These are phyloP conservation scores for Lycopodina hypogea DNA, from an alignment of 37 sponge, comb jelly and placozoan genomes.

Conservation along the genomic window DNA sequence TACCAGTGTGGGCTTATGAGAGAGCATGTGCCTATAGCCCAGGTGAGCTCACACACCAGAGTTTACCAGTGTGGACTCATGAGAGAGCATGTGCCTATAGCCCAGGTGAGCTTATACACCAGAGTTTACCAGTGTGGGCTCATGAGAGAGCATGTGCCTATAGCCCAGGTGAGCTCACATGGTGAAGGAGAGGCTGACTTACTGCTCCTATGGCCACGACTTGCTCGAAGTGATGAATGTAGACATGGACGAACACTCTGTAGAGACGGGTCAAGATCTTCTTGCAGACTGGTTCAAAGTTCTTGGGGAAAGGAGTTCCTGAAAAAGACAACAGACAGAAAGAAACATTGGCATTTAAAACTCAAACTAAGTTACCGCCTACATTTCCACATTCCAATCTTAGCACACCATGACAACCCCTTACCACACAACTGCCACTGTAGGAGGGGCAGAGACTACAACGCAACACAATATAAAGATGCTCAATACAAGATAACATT, in stretches of 20 bases:
- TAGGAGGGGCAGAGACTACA: no score
- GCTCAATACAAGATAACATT: no score
- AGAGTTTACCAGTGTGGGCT: no score
- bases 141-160: no score
- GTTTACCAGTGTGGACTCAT: neutral
- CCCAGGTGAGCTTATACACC: neutral
- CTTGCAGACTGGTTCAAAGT: constrained; percentile 71
- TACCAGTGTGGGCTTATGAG: no score
- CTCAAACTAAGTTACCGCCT: no score
- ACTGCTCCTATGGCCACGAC: constrained; percentile 82
- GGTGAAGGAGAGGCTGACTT: constrained; percentile 12
- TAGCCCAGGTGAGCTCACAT: no score
- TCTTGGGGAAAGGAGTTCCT: constrained; percentile 88
- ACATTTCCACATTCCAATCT: neutral
- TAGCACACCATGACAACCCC: neutral
- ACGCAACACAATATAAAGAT: no score
- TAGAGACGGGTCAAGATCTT: constrained; percentile 89
- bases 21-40: no score
- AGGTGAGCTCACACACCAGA: no score
- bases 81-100: neutral
- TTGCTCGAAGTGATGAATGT: constrained; percentile 94
- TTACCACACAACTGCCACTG: no score
- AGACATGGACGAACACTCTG: constrained; percentile 92
- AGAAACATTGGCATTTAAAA: neutral
- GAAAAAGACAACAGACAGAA: neutral